Evolutionary conservation across 2,113 vertebrate genomes (phyloP), one percentile per base, ranked within the genome.

Genomic region (Calidris pygmaea): DNA sequence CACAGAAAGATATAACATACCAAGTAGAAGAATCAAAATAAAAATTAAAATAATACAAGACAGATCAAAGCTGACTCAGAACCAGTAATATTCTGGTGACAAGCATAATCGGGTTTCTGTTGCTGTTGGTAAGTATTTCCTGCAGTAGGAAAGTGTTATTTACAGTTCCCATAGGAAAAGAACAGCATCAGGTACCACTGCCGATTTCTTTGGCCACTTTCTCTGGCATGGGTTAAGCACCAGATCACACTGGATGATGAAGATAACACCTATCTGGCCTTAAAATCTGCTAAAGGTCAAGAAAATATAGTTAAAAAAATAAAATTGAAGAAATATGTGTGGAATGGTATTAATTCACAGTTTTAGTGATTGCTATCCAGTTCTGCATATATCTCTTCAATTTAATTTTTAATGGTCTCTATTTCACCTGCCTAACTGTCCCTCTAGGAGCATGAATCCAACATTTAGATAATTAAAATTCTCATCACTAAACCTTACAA

Each of bases 1-100:
- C 34, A 43, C 59, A 27, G 32, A 86, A 32, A 90, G 34, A 86
- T 84, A 67, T 24, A 53, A 24, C 10, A 73, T 50, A 56, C 26
- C 43, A 67, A 80, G 43, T 15, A 66, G 27, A 94, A 73, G 60
- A 55, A 85, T 30, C 55, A 70, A 66, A 87, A 80, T 93, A 18
- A 93, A 97, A 95, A 95, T 87, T 60, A 88, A 70, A 76, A 50
- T 75, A 60, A 67, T 50, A 67, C 3, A 92, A 67, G 35, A 59
- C 20, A 78, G 50, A 92, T 52, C 23, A 91, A 93, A 97, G 48
- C 23, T 93, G 72, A 77, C 45, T 84, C 3, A 3, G 41, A 91
- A 84, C 37, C 0, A 0, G 52, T 29, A 37, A 24, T 97, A 77
- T 43, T 89, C 56, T 48, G 22, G 47, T 87, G 87, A 81, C 63